phyloP scores from a whole-genome alignment of 2,113 vertebrate genomes.

The Microtus montanus region DNA sequence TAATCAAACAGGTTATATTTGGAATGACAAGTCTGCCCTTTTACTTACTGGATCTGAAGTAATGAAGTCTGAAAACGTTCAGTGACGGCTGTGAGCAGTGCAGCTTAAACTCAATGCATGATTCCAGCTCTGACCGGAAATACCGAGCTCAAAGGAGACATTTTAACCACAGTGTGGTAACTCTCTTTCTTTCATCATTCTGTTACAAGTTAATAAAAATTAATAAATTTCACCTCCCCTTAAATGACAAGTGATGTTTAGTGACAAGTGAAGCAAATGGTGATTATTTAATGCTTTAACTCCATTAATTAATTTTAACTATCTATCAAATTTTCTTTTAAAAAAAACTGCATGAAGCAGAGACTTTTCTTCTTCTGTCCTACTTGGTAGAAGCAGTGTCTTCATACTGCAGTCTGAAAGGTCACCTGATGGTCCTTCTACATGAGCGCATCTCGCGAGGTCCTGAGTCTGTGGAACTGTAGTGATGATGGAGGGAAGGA shows the following conservation, averaged over 20 bases:
- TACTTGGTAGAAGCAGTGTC: not conserved
- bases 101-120: conserved; percentile 35
- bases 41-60: conserved; percentile 29
- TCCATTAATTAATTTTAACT: conserved; percentile 31
- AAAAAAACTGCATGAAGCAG: not conserved
- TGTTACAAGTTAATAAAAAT: not conserved
- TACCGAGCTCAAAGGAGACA: conserved; percentile 1
- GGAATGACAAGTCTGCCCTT: conserved; percentile 6
- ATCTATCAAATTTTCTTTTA: not conserved
- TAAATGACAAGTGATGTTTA: not conserved
- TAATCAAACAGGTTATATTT: conserved; percentile 48
- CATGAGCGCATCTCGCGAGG: not conserved
- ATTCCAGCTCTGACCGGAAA: conserved; percentile 34
- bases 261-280: not conserved
- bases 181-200: conserved; percentile 17
- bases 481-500: not conserved
- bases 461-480: not conserved
- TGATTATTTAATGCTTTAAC: not conserved
- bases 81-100: not conserved
- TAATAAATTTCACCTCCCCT: not conserved
- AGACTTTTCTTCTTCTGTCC: not conserved
- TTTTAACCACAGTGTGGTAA: conserved; percentile 21
- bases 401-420: not conserved
- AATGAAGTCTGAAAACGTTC: conserved; percentile 13
- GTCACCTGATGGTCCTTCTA: not conserved